Percentiles rank a stretch among this genome's conserved stretches.
Evolutionary conservation across 1,140 invertebrate species (phyloP).

Genomic region (Chrysomallon squamiferum): DNA sequence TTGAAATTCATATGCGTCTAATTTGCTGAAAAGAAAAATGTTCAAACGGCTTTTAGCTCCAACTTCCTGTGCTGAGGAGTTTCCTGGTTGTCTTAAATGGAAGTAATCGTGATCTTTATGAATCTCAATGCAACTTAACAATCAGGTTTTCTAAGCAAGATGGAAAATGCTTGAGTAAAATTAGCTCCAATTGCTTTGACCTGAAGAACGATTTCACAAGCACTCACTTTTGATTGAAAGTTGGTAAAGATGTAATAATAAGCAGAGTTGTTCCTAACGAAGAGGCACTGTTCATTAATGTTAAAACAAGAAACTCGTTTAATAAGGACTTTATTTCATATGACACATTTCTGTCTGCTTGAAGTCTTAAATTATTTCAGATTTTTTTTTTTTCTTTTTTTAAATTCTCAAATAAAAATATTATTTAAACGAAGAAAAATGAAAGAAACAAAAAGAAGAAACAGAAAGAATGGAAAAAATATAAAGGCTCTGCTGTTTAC

Average conservation of each 20-base stretch:
- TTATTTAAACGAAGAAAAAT: no score
- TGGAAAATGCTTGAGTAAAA: conserved; percentile 7
- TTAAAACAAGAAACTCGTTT: conserved; percentile 6
- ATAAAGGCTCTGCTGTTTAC: no score
- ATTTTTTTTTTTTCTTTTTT: no score
- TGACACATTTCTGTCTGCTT: no score
- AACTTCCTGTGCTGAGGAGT: neutral
- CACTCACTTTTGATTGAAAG: conserved; percentile 1
- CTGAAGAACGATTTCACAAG: conserved; percentile 2
- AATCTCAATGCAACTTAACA: conserved; percentile 6
- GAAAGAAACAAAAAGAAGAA: no score
- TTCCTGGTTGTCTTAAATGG: conserved; percentile 7
- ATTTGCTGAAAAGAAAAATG: conserved; percentile 2
- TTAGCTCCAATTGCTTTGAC: conserved; percentile 9
- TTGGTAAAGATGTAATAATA: conserved; percentile 3
- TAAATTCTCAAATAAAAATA: no score
- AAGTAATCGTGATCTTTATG: conserved; percentile 7
- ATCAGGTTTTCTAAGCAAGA: neutral
- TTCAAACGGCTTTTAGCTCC: conserved; percentile 1
- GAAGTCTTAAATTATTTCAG: no score
- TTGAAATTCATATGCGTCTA: conserved; percentile 5
- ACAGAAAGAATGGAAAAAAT: no score
- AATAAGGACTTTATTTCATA: no score
- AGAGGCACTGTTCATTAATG: conserved; percentile 1
- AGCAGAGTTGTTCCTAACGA: neutral